A percentile compares a stretch with the other conserved stretches of the same genome.
These are phyloP conservation scores for Phoenoteleia sp. DNA, from an alignment of 2,888 invertebrate genomes.

Conservation along the genomic window DNA sequence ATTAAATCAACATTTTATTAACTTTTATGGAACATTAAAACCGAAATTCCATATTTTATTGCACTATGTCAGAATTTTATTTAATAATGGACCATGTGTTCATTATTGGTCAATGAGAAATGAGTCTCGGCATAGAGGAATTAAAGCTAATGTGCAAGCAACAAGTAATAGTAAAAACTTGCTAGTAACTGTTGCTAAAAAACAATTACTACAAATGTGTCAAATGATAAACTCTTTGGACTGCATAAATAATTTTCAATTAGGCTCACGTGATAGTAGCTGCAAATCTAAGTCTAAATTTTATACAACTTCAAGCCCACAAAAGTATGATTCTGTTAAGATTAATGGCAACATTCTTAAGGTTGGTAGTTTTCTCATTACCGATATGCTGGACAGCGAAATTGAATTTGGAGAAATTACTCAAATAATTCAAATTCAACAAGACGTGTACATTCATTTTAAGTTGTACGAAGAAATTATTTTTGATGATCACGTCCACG, in stretches of 20 bases:
- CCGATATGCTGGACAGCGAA: not conserved
- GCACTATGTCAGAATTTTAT: conserved; percentile 30
- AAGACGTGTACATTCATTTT: no score
- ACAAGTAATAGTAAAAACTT: conserved; percentile 22
- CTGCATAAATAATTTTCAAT: not conserved
- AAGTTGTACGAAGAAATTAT: no score
- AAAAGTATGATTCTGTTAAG: conserved; percentile 6
- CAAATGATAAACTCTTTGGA: conserved; percentile 8
- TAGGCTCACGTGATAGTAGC: not conserved
- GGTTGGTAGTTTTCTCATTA: conserved; percentile 12
- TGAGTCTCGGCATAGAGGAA: conserved; percentile 33
- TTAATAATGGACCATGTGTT: conserved; percentile 39
- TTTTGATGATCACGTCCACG: no score
- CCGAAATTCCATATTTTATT: conserved; percentile 30
- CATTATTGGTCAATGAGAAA: conserved; percentile 41
- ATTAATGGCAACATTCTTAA: not conserved
- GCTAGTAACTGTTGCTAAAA: conserved; percentile 28
- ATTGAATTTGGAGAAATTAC: conserved; percentile 27
- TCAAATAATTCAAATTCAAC: no score
- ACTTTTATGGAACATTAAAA: conserved; percentile 26
- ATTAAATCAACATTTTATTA: conserved; percentile 19
- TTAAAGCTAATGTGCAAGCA: conserved; percentile 30
- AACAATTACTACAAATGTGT: conserved; percentile 36
- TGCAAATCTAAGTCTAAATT: not conserved
- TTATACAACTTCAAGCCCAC: not conserved